Percentiles rank a stretch among this genome's conserved stretches.
phyloP scores from a whole-genome alignment of 2,797 vertebrate genomes.

The Hydrophis major region DNA sequence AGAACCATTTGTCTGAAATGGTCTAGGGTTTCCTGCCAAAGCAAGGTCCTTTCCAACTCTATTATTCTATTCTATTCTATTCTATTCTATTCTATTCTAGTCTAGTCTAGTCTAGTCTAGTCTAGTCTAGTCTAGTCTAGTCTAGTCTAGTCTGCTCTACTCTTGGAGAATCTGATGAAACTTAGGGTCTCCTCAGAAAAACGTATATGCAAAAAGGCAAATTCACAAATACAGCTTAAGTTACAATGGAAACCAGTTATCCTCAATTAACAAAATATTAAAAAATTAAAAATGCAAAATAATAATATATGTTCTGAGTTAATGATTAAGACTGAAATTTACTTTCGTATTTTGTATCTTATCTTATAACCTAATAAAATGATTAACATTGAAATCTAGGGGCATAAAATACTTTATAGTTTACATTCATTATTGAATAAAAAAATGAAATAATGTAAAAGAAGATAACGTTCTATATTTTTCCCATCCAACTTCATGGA shows the following conservation, averaged over 20 bases:
- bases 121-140: no score
- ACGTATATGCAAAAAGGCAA: not conserved
- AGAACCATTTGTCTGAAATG: no score
- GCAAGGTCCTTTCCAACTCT: no score
- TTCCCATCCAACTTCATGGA: no score
- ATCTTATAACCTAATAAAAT: no score
- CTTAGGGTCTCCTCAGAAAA: not conserved
- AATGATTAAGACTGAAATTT: not conserved
- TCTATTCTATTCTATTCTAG: no score
- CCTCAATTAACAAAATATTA: not conserved
- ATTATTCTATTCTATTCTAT: no score
- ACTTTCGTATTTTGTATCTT: no score
- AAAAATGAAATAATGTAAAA: not conserved
- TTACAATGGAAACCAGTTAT: not conserved
- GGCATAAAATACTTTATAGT: not conserved
- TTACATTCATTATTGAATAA: not conserved
- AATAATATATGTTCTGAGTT: not conserved
- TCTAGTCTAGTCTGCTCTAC: no score
- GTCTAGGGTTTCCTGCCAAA: no score
- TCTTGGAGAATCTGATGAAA: not conserved
- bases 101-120: no score
- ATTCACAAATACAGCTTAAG: not conserved
- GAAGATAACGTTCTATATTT: not conserved
- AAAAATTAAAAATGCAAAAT: not conserved
- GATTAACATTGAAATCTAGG: not conserved